phyloP scores from a whole-genome alignment of 2,113 vertebrate genomes.

The Patagioenas fasciata region DNA sequence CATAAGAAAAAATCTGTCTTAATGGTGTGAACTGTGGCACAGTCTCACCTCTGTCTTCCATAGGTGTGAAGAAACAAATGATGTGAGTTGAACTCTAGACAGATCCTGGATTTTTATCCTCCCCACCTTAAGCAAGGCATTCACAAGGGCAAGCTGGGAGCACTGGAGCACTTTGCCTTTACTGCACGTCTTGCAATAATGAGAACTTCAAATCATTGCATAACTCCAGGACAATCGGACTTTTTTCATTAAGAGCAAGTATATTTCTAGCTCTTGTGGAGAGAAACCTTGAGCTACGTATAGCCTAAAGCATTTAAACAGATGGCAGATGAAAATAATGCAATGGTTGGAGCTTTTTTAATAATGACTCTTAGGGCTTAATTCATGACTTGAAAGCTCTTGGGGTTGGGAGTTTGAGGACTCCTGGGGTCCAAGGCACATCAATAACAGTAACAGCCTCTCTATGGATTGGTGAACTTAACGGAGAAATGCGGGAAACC shows the following conservation, averaged over 20 bases:
- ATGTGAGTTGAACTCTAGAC: not conserved
- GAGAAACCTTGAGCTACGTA: conserved; percentile 58
- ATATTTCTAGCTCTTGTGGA: conserved; percentile 26
- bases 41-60: not conserved
- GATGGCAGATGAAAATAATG: conserved; percentile 49
- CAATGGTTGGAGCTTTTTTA: conserved; percentile 40
- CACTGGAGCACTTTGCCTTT: not conserved
- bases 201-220: conserved; percentile 37
- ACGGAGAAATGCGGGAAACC: not conserved
- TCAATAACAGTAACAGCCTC: conserved; percentile 38
- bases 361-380: conserved; percentile 40
- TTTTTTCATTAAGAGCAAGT: conserved; percentile 32
- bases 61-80: not conserved
- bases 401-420: conserved; percentile 14
- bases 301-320: conserved; percentile 55
- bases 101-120: not conserved
- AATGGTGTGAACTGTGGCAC: not conserved
- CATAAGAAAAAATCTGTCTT: not conserved
- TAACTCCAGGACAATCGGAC: conserved; percentile 26
- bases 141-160: not conserved
- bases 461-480: conserved; percentile 24
- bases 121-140: not conserved
- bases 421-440: conserved; percentile 42
- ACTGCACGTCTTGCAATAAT: not conserved
- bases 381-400: conserved; percentile 38